Conservation (phyloP, 1,140 invertebrate species). For the Meloidogyne exigua region DNA sequence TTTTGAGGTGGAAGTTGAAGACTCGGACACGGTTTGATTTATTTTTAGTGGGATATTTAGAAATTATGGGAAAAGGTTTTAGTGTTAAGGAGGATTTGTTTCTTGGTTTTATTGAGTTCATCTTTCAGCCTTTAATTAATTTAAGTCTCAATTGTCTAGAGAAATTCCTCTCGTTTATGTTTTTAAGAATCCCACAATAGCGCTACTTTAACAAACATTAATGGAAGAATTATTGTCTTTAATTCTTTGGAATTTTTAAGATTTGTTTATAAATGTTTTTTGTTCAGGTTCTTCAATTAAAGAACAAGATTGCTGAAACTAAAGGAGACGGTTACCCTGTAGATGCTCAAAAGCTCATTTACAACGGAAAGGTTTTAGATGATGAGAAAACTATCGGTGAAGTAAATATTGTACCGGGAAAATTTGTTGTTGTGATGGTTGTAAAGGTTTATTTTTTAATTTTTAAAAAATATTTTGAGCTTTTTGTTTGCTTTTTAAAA, state of each 20-base stretch:
- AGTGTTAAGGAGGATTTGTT: too few relatives aligned
- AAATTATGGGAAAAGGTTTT: too few relatives aligned
- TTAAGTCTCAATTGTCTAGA: too few relatives aligned
- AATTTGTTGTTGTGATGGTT: slow-evolving; percentile 60
- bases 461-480: neutral
- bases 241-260: too few relatives aligned
- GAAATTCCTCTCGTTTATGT: too few relatives aligned
- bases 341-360: slow-evolving; percentile 59
- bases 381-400: slow-evolving; percentile 44
- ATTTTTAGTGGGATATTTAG: too few relatives aligned
- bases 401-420: slow-evolving; percentile 46
- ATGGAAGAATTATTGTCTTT: too few relatives aligned
- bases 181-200: too few relatives aligned
- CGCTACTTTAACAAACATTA: too few relatives aligned
- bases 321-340: slow-evolving; percentile 44
- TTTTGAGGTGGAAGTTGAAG: slow-evolving; percentile 45
- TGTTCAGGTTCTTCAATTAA: slow-evolving; percentile 55
- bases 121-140: too few relatives aligned
- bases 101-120: too few relatives aligned
- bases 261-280: too few relatives aligned
- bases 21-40: slow-evolving; percentile 27
- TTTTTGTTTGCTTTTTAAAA: slow-evolving; percentile 7
- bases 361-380: slow-evolving; percentile 61
- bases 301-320: slow-evolving; percentile 47
- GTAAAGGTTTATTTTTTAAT: slow-evolving; percentile 31